Conservation (phyloP, 1,140 invertebrate genomes). For the Macrobrachium nipponense region DNA sequence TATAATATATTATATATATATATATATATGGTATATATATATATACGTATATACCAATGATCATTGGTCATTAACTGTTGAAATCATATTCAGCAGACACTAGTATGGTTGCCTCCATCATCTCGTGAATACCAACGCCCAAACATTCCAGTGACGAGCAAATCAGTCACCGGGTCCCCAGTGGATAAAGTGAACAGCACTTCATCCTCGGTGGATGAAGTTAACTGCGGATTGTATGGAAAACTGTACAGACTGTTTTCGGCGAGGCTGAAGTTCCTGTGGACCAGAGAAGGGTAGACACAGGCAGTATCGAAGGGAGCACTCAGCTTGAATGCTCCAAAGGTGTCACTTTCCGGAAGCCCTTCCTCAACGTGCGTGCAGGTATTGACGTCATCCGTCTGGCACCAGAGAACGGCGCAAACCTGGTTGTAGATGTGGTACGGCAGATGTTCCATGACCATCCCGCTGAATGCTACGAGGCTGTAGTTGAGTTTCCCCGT, state of each 20-base stretch:
- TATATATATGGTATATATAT: no score
- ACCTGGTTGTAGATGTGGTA: slow-evolving; percentile 43
- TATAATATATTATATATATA: no score
- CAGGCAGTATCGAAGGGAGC: slow-evolving; percentile 23
- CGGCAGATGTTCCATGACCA: neutral
- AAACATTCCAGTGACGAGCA: slow-evolving; percentile 31
- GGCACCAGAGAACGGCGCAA: slow-evolving; percentile 59
- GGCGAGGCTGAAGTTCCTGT: slow-evolving; percentile 36
- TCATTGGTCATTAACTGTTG: no score
- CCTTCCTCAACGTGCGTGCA: slow-evolving; percentile 27
- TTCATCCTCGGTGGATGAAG: no score
- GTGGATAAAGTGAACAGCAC: slow-evolving; percentile 29
- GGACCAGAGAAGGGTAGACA: slow-evolving; percentile 23
- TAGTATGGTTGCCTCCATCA: no score
- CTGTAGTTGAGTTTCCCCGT: slow-evolving; percentile 48
- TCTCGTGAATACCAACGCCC: slow-evolving; percentile 46
- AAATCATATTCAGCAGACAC: neutral
- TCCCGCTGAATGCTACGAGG: slow-evolving; percentile 55
- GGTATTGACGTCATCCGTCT: slow-evolving; percentile 34
- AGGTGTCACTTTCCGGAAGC: slow-evolving; percentile 36
- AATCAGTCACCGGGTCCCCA: neutral
- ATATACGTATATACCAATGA: no score
- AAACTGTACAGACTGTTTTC: slow-evolving; percentile 40
- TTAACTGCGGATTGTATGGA: no score
- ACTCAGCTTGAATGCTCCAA: slow-evolving; percentile 32